These are phyloP conservation scores for Epizoanthus ramosus DNA, from an alignment of 92 coral and sea anemone species.

Conservation along the genomic window DNA sequence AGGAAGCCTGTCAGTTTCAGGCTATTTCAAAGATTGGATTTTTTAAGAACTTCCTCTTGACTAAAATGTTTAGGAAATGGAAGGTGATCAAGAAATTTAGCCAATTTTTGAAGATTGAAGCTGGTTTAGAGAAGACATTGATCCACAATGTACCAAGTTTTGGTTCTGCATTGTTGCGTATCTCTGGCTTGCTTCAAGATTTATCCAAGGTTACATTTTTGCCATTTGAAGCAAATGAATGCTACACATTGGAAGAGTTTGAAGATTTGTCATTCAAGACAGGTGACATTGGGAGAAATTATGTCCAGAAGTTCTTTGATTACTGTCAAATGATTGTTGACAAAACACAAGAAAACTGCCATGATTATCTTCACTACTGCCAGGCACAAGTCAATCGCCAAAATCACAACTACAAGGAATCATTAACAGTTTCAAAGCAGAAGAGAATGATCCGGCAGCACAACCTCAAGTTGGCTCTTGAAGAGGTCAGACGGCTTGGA, in stretches of 20 bases:
- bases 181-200: conserved; percentile 84
- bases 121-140: conserved; percentile 69
- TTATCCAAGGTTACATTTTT: conserved; percentile 87
- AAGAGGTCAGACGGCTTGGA: conserved; percentile 79
- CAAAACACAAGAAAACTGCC: conserved; percentile 92
- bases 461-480: conserved; percentile 84
- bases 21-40: conserved; percentile 80
- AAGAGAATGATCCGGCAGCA: conserved; percentile 68
- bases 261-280: conserved; percentile 74
- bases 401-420: conserved; percentile 79
- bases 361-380: conserved; percentile 94
- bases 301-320: conserved; percentile 80
- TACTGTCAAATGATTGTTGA: conserved; percentile 90
- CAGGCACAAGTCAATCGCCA: conserved; percentile 86
- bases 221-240: conserved; percentile 73
- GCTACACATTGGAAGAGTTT: conserved; percentile 84
- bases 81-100: conserved; percentile 76
- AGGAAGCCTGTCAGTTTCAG: conserved; percentile 84
- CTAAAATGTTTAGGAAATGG: conserved; percentile 90
- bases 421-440: conserved; percentile 82
- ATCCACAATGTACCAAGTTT: conserved; percentile 89
- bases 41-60: conserved; percentile 84
- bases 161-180: conserved; percentile 94
- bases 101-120: conserved; percentile 74
- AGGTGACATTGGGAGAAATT: conserved; percentile 68